Percentiles rank a stretch among this genome's conserved stretches.
These are phyloP conservation scores for Micromussa lordhowensis DNA, from an alignment of 92 coral and sea anemone genomes.

Conservation along the genomic window DNA sequence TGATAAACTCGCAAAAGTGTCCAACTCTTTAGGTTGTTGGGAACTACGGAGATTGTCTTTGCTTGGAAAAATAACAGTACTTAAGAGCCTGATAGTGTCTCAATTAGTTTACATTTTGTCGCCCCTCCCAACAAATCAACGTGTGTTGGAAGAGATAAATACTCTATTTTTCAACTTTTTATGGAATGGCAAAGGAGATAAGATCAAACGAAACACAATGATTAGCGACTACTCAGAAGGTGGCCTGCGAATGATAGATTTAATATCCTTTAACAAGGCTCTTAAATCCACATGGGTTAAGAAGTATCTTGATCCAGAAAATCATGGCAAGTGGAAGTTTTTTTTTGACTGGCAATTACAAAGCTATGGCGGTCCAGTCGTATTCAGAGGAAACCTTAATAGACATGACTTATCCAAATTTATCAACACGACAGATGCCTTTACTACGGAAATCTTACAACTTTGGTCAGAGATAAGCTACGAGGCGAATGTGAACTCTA, in stretches of 20 bases:
- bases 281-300: constrained; percentile 29
- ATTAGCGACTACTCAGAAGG: constrained; percentile 27
- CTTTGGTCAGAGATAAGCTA: neutral
- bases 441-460: neutral
- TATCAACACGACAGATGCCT: neutral
- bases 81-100: constrained; percentile 29
- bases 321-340: constrained; percentile 28
- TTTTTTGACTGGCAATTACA: constrained; percentile 21
- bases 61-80: constrained; percentile 29
- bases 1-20: constrained; percentile 25
- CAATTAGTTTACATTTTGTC: constrained; percentile 31
- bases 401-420: neutral
- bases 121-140: constrained; percentile 21
- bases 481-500: neutral
- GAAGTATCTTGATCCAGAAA: constrained; percentile 20
- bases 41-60: constrained; percentile 6
- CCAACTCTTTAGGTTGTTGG: constrained; percentile 23
- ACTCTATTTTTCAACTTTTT: constrained; percentile 15
- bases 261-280: constrained; percentile 26
- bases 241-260: constrained; percentile 28
- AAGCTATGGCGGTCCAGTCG: neutral
- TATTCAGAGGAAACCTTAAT: constrained; percentile 16
- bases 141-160: constrained; percentile 19
- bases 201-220: constrained; percentile 33
- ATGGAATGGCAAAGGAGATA: constrained; percentile 42